Conservation (phyloP, 2,113 vertebrate genomes). For the Peromyscus leucopus region DNA sequence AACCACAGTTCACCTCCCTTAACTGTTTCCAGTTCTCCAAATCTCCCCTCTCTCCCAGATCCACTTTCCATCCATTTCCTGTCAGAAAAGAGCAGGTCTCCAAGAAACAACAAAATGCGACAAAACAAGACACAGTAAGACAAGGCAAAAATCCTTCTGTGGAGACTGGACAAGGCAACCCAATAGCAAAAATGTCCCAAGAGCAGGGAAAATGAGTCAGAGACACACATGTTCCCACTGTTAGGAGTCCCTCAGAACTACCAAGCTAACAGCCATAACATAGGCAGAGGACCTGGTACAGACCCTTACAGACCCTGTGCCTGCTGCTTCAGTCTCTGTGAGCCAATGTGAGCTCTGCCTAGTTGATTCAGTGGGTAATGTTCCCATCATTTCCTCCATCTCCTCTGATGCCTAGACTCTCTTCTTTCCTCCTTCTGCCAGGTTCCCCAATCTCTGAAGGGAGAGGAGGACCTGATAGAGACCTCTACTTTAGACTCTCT, state of each 20-base stretch:
- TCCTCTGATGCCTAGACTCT: background rate
- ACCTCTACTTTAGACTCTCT: background rate
- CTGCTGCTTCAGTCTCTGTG: background rate
- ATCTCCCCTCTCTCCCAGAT: accelerated
- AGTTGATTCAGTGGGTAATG: background rate
- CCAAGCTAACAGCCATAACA: background rate
- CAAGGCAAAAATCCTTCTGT: too few relatives aligned
- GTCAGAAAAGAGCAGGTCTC: background rate
- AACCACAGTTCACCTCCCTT: background rate
- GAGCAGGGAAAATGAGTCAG: background rate
- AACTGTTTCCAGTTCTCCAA: background rate
- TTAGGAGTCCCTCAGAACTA: background rate
- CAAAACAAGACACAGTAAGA: background rate
- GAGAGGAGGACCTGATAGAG: background rate
- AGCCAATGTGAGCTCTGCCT: background rate
- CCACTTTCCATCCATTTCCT: too few relatives aligned
- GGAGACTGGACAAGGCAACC: background rate
- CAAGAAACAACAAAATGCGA: background rate
- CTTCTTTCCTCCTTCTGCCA: background rate
- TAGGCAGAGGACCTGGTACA: background rate
- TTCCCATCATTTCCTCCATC: background rate
- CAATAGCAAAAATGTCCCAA: background rate
- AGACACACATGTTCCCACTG: background rate
- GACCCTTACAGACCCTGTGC: background rate
- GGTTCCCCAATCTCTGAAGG: too few relatives aligned